Evolutionary conservation across 2,888 invertebrate species (phyloP), one percentile per base, ranked within the genome.

Genomic region (Lasioglossum lativentre): DNA sequence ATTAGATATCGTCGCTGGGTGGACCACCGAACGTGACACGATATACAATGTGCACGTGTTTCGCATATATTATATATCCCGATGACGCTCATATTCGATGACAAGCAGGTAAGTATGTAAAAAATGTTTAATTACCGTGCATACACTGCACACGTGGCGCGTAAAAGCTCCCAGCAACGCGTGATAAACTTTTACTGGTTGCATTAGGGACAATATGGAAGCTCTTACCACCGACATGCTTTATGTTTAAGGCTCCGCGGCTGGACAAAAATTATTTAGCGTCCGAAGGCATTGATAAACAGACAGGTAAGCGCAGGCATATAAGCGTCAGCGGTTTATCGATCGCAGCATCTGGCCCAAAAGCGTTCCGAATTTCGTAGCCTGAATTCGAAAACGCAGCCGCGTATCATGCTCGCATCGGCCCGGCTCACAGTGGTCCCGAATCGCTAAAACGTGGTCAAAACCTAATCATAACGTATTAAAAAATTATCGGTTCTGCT

Each of bases 111-210:
- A 71, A 70, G 34, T 42, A 42, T 79, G 68, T 85, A 73, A 83
- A 84, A 78, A 71, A 90, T 91, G 87, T 86, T 89, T 90, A 88
- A 91, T 75, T 90, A 88, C 78, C 66, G 40, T 16, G 80, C 78
- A 80, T 68, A 71, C 70, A 74, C 80, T 63, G 76, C 75, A 78
- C 75, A 75, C 63, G 59, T 34, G 72, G 72, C 76, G 56, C 74
- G 38, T 89, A 87, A 83, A 89, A 89, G 85, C 63, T 78, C 52
- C 19, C 78, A 72, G 63, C 80, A 85, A 86, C 80, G 73, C 77
- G 73, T 82, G 80, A 72, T 85, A 87, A 73, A 83, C 79, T 89
- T 91, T 87, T 85, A 88, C 88, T 82, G 82, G 82, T 83, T 80
- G 76, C 87, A 83, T 88, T 89, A 88, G 79, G 78, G 78, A 78